phyloP scores from a whole-genome alignment of 2,113 vertebrate species.

The Neodon shergylaensis region DNA sequence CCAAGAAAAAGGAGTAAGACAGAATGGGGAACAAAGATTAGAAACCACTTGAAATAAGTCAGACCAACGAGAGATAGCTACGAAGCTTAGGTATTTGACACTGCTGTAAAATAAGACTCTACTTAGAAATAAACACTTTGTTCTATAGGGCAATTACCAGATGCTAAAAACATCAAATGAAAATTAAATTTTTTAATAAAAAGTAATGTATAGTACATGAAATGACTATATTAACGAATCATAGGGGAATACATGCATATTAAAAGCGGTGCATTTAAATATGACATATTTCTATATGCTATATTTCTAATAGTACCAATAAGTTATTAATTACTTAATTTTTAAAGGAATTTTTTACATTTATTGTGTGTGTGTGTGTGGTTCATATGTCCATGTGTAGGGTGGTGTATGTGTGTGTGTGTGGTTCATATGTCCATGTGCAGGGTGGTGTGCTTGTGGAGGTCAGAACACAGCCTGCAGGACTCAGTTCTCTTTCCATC shows the following conservation, averaged over 20 bases:
- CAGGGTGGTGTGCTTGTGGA: not conserved
- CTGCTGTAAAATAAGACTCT: conserved; percentile 10
- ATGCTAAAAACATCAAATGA: conserved; percentile 35
- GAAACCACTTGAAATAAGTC: not conserved
- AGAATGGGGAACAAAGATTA: conserved; percentile 35
- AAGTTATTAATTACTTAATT: not conserved
- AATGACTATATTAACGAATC: conserved; percentile 33
- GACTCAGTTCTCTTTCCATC: not conserved
- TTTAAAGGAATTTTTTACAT: not conserved
- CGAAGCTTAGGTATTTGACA: conserved; percentile 5
- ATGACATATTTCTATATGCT: not conserved
- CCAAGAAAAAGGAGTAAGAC: conserved; percentile 21
- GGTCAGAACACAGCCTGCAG: not conserved
- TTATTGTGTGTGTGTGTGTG: not conserved
- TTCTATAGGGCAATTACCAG: conserved; percentile 37
- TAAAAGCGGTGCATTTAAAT: not conserved
- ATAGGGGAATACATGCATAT: not conserved
- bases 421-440: not conserved
- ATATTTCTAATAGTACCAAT: not conserved
- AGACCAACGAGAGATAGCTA: conserved; percentile 13
- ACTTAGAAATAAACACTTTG: conserved; percentile 38
- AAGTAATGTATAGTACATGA: conserved; percentile 55
- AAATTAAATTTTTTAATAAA: conserved; percentile 55
- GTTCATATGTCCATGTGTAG: not conserved
- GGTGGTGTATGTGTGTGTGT: not conserved